These are phyloP conservation scores for Australoheros facetus DNA, from an alignment of 2,797 vertebrate genomes.

Conservation along the genomic window DNA sequence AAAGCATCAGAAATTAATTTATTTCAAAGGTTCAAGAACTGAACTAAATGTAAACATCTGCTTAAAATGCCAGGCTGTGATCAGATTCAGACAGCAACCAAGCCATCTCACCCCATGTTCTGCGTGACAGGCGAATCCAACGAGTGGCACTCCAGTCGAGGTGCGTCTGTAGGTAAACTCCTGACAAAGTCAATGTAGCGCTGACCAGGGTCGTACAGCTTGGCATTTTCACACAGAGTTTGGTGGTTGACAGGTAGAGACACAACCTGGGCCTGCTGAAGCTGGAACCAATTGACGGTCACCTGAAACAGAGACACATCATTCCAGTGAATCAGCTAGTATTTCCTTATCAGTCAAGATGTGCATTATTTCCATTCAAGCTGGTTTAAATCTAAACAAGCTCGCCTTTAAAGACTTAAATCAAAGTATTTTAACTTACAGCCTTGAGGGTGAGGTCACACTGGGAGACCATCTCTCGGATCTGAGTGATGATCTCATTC, in stretches of 20 bases:
- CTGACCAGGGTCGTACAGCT: constrained; percentile 94
- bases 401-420: not conserved
- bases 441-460: constrained; percentile 98
- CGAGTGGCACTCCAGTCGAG: constrained; percentile 70
- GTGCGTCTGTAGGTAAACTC: constrained; percentile 83
- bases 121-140: constrained; percentile 64
- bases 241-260: constrained; percentile 92
- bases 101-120: constrained; percentile 70
- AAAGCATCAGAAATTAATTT: not conserved
- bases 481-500: constrained; percentile 90
- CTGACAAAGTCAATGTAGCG: constrained; percentile 92
- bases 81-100: not conserved
- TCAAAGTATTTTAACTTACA: constrained; percentile 76
- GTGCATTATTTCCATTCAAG: not conserved
- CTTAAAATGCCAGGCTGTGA: not conserved
- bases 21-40: not conserved
- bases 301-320: constrained; percentile 75
- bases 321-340: not conserved
- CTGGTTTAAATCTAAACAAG: not conserved
- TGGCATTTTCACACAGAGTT: constrained; percentile 91
- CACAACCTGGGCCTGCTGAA: constrained; percentile 92
- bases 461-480: constrained; percentile 93
- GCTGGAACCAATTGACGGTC: constrained; percentile 97
- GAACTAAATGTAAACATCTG: not conserved
- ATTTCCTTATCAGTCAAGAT: not conserved